Evolutionary conservation across 2,888 invertebrate genomes (phyloP).

Genomic region (Gibbula magus): DNA sequence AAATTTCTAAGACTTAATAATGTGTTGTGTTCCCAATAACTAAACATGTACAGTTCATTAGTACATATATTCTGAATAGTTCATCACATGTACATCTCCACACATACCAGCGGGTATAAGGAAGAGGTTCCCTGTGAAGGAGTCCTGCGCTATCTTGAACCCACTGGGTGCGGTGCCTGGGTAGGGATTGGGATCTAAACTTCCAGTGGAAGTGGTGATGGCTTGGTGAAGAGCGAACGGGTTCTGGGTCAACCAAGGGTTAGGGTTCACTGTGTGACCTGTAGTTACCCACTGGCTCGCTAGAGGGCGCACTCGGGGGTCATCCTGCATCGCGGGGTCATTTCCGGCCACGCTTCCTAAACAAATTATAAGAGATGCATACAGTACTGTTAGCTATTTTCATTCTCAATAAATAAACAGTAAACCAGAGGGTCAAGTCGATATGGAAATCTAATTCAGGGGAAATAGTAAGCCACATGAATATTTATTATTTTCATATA

Average conservation of each 20-base stretch:
- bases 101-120: slow-evolving; percentile 66
- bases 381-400: too few species aligned
- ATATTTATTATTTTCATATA: too few species aligned
- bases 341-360: slow-evolving; percentile 29
- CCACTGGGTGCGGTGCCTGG: slow-evolving; percentile 75
- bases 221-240: slow-evolving; percentile 48
- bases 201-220: slow-evolving; percentile 38
- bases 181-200: slow-evolving; percentile 45
- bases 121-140: slow-evolving; percentile 87
- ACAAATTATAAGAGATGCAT: not conserved
- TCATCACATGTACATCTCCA: too few species aligned
- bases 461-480: too few species aligned
- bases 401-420: too few species aligned
- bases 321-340: slow-evolving; percentile 32
- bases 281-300: slow-evolving; percentile 41
- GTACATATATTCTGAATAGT: too few species aligned
- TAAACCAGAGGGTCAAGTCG: too few species aligned
- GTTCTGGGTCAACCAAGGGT: slow-evolving; percentile 61
- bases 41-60: too few species aligned
- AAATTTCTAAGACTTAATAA: too few species aligned
- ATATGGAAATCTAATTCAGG: too few species aligned
- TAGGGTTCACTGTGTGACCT: slow-evolving; percentile 39
- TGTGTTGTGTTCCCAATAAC: too few species aligned
- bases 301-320: slow-evolving; percentile 36
- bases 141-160: slow-evolving; percentile 90